Percentiles rank a stretch among this genome's conserved stretches.
Evolutionary conservation across 2,113 vertebrate genomes (phyloP).

Genomic region (Protobothrops mucrosquamatus): DNA sequence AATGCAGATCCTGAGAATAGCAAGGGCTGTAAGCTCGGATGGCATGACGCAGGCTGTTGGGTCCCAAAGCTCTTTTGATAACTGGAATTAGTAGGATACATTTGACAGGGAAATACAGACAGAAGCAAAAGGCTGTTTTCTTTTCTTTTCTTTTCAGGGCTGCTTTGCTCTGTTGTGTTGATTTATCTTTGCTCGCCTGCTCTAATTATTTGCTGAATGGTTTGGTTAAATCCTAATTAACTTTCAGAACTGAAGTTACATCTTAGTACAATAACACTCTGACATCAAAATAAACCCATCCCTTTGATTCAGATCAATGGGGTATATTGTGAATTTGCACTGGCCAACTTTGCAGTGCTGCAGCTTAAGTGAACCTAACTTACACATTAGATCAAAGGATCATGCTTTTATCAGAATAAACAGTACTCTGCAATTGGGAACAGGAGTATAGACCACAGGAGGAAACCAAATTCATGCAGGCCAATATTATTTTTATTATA

Average conservation of each 20-base stretch:
- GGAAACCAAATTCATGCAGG: not conserved
- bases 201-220: not conserved
- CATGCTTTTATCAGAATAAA: not conserved
- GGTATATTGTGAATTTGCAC: slow-evolving; percentile 19
- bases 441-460: not conserved
- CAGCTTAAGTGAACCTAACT: not conserved
- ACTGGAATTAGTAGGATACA: not conserved
- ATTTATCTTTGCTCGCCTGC: not conserved
- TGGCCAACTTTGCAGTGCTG: slow-evolving; percentile 11
- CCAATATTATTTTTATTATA: not conserved
- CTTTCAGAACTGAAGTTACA: not conserved
- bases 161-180: not conserved
- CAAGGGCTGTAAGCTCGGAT: not conserved
- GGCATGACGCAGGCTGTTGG: not conserved
- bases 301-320: slow-evolving; percentile 24
- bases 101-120: not conserved
- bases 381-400: not conserved
- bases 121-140: not conserved
- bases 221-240: not conserved
- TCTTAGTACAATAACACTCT: not conserved
- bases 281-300: not conserved
- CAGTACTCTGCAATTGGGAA: not conserved
- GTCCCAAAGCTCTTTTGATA: not conserved
- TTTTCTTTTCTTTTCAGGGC: not conserved
- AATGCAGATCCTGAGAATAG: not conserved